Evolutionary conservation across 2,113 vertebrate species (phyloP).

Genomic region (Xiphorhynchus elegans): DNA sequence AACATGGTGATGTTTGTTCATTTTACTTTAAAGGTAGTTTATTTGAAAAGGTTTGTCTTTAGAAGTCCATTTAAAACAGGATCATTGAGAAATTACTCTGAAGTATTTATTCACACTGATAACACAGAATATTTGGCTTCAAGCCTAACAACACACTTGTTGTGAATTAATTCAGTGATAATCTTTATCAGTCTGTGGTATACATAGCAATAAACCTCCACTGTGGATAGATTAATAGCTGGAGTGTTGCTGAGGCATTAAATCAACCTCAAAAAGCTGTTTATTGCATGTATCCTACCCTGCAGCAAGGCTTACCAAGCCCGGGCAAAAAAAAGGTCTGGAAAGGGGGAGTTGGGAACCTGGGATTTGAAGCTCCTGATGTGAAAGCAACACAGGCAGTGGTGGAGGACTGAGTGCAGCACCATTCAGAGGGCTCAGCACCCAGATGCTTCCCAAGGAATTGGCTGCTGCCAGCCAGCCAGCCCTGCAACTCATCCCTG

Average conservation of each 20-base stretch:
- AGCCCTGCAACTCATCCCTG: background rate
- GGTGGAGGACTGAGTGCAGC: too few species aligned
- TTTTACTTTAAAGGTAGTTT: background rate
- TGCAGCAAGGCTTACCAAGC: background rate
- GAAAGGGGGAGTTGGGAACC: background rate
- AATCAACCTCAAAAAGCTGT: slow-evolving; percentile 8
- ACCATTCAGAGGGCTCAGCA: rapidly evolving
- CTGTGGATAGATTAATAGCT: background rate
- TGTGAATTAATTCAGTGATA: slow-evolving; percentile 53
- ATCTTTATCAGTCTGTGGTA: slow-evolving; percentile 37
- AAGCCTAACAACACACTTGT: background rate
- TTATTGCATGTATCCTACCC: background rate
- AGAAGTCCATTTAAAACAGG: background rate
- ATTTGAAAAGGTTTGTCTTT: background rate
- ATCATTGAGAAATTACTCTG: slow-evolving; percentile 23
- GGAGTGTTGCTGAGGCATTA: background rate
- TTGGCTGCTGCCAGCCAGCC: background rate
- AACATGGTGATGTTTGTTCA: background rate
- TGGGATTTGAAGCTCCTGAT: background rate
- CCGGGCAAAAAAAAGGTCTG: background rate
- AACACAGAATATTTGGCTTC: slow-evolving; percentile 16
- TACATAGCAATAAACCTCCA: slow-evolving; percentile 23
- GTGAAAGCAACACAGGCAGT: background rate
- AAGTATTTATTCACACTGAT: slow-evolving; percentile 43
- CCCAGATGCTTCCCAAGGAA: background rate